Evolutionary conservation across 2,113 vertebrate species (phyloP).

Genomic region (Podilymbus podiceps): DNA sequence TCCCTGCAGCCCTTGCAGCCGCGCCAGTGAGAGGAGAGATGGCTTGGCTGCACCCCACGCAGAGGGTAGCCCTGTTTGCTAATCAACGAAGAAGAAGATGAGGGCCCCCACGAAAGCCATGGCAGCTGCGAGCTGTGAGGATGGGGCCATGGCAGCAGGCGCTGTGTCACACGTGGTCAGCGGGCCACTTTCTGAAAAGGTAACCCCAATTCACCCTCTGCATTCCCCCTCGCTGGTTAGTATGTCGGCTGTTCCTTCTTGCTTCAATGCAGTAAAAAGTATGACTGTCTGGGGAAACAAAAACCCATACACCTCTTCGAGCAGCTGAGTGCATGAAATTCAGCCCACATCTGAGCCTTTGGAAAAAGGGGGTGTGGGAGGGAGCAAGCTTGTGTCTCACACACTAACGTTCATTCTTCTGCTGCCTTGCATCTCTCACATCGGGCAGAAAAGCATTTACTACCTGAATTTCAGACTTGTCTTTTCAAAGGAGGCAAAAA

Average conservation of each 20-base stretch:
- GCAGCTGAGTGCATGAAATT: not conserved
- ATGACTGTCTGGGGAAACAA: not conserved
- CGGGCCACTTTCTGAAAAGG: not conserved
- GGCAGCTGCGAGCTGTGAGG: not conserved
- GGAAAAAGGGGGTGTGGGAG: not conserved
- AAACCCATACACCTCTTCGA: not conserved
- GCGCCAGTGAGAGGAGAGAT: not conserved
- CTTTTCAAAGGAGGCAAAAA: not conserved
- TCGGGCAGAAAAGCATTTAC: not conserved
- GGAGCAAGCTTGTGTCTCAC: not conserved
- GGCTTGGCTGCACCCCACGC: not conserved
- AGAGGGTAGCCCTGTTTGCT: not conserved
- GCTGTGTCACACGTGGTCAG: accelerated
- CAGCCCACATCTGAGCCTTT: not conserved
- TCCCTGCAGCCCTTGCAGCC: not conserved
- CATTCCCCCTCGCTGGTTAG: not conserved
- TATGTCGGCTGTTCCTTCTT: accelerated
- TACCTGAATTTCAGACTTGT: not conserved
- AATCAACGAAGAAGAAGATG: not conserved
- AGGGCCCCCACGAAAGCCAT: not conserved
- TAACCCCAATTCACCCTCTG: not conserved
- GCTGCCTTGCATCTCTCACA: not conserved
- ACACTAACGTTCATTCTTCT: not conserved
- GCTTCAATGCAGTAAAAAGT: not conserved
- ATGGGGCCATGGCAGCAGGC: not conserved